Conservation (phyloP, 2,888 invertebrate genomes). For the Biston betularia region DNA sequence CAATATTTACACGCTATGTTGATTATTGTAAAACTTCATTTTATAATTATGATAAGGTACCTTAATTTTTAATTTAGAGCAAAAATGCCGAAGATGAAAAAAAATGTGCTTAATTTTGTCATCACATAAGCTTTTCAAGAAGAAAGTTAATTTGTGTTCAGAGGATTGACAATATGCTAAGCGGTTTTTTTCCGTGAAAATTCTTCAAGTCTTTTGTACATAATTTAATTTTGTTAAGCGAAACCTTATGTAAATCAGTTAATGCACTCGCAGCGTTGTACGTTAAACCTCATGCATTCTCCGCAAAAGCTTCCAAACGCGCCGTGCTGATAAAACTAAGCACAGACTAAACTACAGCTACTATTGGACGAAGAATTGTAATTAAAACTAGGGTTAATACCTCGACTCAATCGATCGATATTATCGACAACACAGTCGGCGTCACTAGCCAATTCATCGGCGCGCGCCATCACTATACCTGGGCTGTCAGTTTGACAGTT, state of each 20-base stretch:
- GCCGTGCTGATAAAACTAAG: constrained; percentile 73
- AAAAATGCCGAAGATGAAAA: constrained; percentile 68
- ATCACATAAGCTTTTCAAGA: constrained; percentile 51
- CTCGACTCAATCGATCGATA: constrained; percentile 65
- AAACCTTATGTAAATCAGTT: constrained; percentile 39
- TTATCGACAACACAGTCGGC: constrained; percentile 47
- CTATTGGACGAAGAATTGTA: constrained; percentile 81
- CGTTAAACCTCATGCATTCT: constrained; percentile 33
- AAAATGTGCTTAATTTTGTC: constrained; percentile 68
- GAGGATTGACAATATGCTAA: constrained; percentile 42
- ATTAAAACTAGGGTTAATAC: constrained; percentile 68
- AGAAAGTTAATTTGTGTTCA: constrained; percentile 43
- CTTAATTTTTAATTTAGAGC: constrained; percentile 56
- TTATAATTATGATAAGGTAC: constrained; percentile 35
- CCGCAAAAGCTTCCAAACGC: constrained; percentile 36
- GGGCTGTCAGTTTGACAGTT: constrained; percentile 25
- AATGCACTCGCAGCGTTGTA: constrained; percentile 26
- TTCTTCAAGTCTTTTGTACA: constrained; percentile 38
- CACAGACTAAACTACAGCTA: constrained; percentile 74
- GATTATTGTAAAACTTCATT: constrained; percentile 54
- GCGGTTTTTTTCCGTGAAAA: constrained; percentile 39
- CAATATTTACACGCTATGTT: constrained; percentile 68
- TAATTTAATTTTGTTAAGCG: constrained; percentile 35
- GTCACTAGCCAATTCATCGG: constrained; percentile 40
- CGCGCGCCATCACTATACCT: constrained; percentile 35